These are phyloP conservation scores for Dermolepida albohirtum DNA, from an alignment of 2,888 invertebrate genomes.

Conservation along the genomic window DNA sequence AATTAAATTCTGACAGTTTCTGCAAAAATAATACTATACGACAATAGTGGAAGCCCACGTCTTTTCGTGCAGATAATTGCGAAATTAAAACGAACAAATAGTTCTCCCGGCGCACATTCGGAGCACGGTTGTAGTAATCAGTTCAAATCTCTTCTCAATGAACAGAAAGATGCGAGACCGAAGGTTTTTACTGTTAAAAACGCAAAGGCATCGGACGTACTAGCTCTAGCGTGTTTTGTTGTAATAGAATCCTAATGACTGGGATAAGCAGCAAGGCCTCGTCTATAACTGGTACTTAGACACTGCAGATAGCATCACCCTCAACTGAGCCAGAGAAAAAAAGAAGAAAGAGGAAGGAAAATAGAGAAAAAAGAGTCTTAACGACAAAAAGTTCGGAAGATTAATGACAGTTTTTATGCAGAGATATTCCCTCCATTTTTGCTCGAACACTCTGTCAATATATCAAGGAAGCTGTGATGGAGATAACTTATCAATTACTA, in stretches of 20 bases:
- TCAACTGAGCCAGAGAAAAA: conserved; percentile 36
- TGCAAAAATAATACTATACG: neutral
- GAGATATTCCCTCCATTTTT: conserved; percentile 32
- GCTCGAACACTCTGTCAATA: conserved; percentile 28
- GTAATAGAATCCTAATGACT: conserved; percentile 57
- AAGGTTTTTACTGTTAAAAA: conserved; percentile 53
- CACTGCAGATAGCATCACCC: conserved; percentile 49
- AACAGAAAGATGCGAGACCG: conserved; percentile 49
- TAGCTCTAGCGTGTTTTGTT: conserved; percentile 49
- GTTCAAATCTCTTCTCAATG: conserved; percentile 50
- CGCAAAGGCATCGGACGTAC: conserved; percentile 46
- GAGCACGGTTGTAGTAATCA: conserved; percentile 48
- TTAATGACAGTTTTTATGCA: conserved; percentile 51
- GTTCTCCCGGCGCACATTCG: conserved; percentile 8
- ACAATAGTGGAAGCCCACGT: conserved; percentile 4
- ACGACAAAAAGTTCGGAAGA: conserved; percentile 50
- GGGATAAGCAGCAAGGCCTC: conserved; percentile 48
- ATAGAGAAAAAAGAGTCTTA: conserved; percentile 43
- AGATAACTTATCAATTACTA: conserved; percentile 33
- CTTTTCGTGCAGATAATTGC: conserved; percentile 33
- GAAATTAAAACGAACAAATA: conserved; percentile 34
- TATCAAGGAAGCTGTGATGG: conserved; percentile 13
- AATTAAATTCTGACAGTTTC: conserved; percentile 17
- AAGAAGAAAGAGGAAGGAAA: conserved; percentile 41
- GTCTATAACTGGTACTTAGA: conserved; percentile 48